These are phyloP conservation scores for Etia nguti DNA, from an alignment of 2,113 vertebrate species.

Conservation along the genomic window DNA sequence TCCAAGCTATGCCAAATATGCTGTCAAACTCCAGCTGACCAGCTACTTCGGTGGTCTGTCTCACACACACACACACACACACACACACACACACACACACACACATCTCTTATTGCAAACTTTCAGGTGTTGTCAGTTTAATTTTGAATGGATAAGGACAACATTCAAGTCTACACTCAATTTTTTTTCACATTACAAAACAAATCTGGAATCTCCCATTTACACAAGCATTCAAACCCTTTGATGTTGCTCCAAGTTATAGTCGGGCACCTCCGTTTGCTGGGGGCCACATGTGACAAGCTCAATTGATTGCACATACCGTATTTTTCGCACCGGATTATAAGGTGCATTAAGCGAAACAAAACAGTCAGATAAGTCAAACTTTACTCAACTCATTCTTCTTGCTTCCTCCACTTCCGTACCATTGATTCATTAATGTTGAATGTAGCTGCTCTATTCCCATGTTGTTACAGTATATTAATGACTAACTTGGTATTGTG, in stretches of 20 bases:
- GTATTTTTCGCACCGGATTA: no score
- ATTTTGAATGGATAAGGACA: neutral
- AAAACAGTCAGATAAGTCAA: no score
- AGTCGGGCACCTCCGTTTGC: neutral
- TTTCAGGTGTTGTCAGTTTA: neutral
- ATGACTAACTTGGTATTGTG: no score
- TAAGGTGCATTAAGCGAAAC: no score
- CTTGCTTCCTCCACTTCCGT: no score
- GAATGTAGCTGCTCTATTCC: no score
- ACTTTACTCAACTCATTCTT: no score
- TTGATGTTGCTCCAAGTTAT: neutral
- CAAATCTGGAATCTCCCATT: neutral
- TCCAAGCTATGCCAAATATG: conserved; percentile 19
- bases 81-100: neutral
- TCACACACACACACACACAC: neutral
- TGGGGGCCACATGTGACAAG: neutral
- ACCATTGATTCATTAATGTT: no score
- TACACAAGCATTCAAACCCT: neutral
- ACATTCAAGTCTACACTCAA: neutral
- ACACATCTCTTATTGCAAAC: neutral
- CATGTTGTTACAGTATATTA: no score
- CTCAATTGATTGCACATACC: neutral
- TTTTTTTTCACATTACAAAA: no score
- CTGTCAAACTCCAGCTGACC: conserved; percentile 29
- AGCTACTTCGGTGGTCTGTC: conserved; percentile 25